Evolutionary conservation across 1,140 invertebrate species (phyloP).

Genomic region (Nasonia giraulti): DNA sequence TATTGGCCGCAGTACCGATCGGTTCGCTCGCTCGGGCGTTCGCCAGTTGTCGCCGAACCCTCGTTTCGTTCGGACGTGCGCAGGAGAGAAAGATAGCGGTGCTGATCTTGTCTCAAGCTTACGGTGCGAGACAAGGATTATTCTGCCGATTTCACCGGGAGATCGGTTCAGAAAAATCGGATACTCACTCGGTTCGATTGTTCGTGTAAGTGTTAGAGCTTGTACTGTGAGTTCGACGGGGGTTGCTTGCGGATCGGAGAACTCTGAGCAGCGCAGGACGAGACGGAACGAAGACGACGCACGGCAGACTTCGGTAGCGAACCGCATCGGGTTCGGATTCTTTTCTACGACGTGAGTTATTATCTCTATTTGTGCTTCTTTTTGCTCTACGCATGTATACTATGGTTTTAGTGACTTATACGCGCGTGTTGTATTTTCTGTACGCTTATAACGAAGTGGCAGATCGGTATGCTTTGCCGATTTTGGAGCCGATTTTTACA

Average conservation of each 20-base stretch:
- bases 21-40: constrained; percentile 41
- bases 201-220: constrained; percentile 44
- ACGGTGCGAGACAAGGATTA: neutral
- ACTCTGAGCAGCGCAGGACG: neutral
- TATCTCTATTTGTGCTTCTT: neutral
- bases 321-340: constrained; percentile 2
- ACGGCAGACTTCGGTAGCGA: constrained; percentile 22
- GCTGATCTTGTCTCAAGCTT: constrained; percentile 13
- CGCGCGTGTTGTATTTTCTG: neutral
- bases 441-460: neutral
- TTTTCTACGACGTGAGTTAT: constrained; percentile 30
- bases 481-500: neutral
- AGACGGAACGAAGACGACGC: neutral
- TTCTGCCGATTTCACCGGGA: neutral
- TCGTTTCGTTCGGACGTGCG: constrained; percentile 68
- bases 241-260: constrained; percentile 20
- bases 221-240: constrained; percentile 27
- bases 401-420: neutral
- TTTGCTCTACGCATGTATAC: neutral
- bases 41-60: constrained; percentile 70
- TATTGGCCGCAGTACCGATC: constrained; percentile 28
- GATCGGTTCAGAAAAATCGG: neutral
- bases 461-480: neutral
- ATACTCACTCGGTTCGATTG: constrained; percentile 47
- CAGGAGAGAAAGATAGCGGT: neutral